Evolutionary conservation across 2,888 invertebrate genomes (phyloP).

Genomic region (Crematogaster levior): DNA sequence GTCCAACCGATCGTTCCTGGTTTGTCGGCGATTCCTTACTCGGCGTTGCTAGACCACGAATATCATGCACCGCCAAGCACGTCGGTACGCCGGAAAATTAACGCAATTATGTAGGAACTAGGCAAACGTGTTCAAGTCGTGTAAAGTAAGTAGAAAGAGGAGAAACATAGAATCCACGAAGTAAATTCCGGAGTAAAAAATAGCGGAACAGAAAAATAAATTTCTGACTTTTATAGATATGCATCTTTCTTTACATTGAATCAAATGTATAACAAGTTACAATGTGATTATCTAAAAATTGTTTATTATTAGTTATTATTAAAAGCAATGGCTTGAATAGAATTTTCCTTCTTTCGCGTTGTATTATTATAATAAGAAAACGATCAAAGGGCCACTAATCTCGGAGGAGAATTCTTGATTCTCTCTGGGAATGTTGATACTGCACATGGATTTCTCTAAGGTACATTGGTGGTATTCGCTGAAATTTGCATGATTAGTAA

Average conservation of each 20-base stretch:
- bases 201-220: not conserved
- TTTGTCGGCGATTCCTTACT: constrained; percentile 37
- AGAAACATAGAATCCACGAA: not conserved
- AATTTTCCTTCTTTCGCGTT: not conserved
- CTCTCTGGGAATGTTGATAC: not conserved
- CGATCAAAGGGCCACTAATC: not conserved
- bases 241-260: not conserved
- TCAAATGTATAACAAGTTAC: not conserved
- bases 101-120: constrained; percentile 17
- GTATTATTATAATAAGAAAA: constrained; percentile 5
- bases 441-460: constrained; percentile 60
- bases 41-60: constrained; percentile 20
- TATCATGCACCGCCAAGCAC: not conserved
- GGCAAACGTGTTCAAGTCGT: constrained; percentile 14
- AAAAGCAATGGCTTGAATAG: not conserved
- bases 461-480: constrained; percentile 44
- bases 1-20: constrained; percentile 16
- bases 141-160: not conserved
- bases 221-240: not conserved
- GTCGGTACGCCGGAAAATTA: constrained; percentile 19
- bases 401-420: not conserved
- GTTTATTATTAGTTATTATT: not conserved
- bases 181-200: not conserved
- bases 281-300: not conserved
- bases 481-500: constrained; percentile 73